Percentiles rank a stretch among this genome's conserved stretches.
These are phyloP conservation scores for Plestiodon gilberti DNA, from an alignment of 2,113 vertebrate genomes.

Conservation along the genomic window DNA sequence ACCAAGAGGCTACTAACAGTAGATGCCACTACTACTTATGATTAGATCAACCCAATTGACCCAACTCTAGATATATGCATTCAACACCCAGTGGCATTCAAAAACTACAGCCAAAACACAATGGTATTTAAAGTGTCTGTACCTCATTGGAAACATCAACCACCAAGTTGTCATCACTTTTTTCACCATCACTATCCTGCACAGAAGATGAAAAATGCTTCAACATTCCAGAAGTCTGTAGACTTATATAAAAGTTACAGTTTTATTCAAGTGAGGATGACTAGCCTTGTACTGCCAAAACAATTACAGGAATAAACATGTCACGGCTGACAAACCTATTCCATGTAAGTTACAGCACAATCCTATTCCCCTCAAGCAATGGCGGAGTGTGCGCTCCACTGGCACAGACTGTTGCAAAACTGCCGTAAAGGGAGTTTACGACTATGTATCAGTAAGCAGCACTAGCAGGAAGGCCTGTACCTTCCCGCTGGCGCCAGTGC, in stretches of 20 bases:
- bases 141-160: conserved; percentile 91
- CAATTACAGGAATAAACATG: background rate
- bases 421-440: no score
- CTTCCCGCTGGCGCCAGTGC: no score
- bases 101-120: background rate
- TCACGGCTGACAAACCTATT: background rate
- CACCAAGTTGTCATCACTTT: conserved; percentile 87
- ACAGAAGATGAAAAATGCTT: conserved; percentile 51
- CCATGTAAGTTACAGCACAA: no score
- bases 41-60: no score
- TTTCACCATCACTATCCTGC: conserved; percentile 87
- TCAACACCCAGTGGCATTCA: background rate
- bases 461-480: no score
- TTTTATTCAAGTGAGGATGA: background rate
- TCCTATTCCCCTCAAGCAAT: no score
- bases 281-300: background rate
- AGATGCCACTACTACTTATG: no score
- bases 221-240: background rate
- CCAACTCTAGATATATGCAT: background rate
- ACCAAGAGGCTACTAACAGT: background rate
- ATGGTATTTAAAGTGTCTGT: conserved; percentile 13
- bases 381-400: no score
- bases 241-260: background rate
- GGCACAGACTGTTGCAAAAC: no score
- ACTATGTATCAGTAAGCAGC: no score